These are phyloP conservation scores for Hesperia comma DNA, from an alignment of 2,888 invertebrate genomes.

Conservation along the genomic window DNA sequence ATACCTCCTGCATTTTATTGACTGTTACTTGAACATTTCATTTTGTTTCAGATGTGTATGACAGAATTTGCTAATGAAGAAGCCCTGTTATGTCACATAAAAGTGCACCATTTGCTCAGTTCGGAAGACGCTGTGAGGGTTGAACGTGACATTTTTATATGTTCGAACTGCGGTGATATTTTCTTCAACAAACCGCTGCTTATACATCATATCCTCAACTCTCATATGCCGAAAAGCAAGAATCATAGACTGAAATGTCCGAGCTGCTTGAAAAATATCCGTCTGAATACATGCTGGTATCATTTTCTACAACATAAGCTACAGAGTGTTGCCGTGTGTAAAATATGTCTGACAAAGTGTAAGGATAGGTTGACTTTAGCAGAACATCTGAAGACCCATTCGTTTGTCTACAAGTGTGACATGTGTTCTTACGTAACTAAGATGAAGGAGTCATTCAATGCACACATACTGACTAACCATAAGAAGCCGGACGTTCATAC, in stretches of 20 bases:
- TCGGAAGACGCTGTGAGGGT: conserved; percentile 51
- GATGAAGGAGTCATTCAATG: conserved; percentile 43
- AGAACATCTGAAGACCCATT: conserved; percentile 53
- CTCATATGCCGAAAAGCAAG: conserved; percentile 37
- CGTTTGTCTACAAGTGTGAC: conserved; percentile 49
- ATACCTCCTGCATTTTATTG: no score
- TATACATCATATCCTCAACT: conserved; percentile 47
- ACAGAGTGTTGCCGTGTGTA: conserved; percentile 53
- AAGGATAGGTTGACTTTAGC: conserved; percentile 38
- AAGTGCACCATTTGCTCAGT: conserved; percentile 55
- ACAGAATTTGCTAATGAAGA: conserved; percentile 37
- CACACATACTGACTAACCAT: conserved; percentile 50
- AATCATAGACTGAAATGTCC: conserved; percentile 49
- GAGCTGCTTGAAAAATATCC: conserved; percentile 47
- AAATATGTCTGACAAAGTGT: conserved; percentile 54
- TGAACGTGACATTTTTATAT: conserved; percentile 61
- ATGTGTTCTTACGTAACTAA: conserved; percentile 51
- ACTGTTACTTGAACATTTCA: no score
- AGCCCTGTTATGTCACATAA: conserved; percentile 53
- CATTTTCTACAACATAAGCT: conserved; percentile 56
- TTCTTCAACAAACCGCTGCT: conserved; percentile 66
- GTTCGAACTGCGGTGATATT: conserved; percentile 54
- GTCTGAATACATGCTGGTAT: conserved; percentile 44
- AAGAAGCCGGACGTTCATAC: not conserved
- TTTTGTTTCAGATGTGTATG: conserved; percentile 59